phyloP scores from a whole-genome alignment of 2,797 vertebrate genomes.

The Phrynocephalus forsythii region DNA sequence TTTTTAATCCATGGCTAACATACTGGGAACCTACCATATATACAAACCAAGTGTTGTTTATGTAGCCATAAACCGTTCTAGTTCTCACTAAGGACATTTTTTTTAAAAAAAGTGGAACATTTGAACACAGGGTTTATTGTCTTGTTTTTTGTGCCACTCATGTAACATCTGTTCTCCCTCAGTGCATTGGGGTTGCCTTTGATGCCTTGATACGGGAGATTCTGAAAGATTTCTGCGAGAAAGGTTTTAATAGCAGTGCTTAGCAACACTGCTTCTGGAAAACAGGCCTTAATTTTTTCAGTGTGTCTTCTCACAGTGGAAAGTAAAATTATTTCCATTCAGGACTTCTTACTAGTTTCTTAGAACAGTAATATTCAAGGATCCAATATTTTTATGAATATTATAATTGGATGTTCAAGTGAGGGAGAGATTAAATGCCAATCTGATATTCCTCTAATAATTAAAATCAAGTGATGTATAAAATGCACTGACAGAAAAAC shows the following conservation, averaged over 20 bases:
- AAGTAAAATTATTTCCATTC: constrained; percentile 36
- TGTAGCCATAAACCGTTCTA: background rate
- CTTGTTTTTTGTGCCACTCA: too few species aligned
- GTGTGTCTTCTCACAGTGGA: constrained; percentile 31
- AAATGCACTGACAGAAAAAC: background rate
- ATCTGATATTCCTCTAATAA: constrained; percentile 3
- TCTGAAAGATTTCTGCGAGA: background rate
- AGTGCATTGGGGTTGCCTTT: background rate
- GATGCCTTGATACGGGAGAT: background rate
- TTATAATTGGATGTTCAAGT: constrained; percentile 67
- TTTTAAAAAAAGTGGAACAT: too few species aligned
- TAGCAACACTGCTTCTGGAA: constrained; percentile 29
- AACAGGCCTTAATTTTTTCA: constrained; percentile 38
- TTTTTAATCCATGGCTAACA: background rate
- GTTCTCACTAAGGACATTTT: background rate
- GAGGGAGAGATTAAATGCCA: constrained; percentile 26
- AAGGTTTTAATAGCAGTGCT: constrained; percentile 6
- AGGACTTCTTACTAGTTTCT: constrained; percentile 28
- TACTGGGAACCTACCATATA: background rate
- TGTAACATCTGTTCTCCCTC: background rate
- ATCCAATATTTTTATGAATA: constrained; percentile 34
- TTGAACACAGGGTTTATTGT: too few species aligned
- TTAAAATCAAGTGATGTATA: background rate
- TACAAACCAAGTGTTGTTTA: background rate
- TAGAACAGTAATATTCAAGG: constrained; percentile 27